Conservation (phyloP, 2,797 vertebrate species). For the Aeoliscus strigatus region DNA sequence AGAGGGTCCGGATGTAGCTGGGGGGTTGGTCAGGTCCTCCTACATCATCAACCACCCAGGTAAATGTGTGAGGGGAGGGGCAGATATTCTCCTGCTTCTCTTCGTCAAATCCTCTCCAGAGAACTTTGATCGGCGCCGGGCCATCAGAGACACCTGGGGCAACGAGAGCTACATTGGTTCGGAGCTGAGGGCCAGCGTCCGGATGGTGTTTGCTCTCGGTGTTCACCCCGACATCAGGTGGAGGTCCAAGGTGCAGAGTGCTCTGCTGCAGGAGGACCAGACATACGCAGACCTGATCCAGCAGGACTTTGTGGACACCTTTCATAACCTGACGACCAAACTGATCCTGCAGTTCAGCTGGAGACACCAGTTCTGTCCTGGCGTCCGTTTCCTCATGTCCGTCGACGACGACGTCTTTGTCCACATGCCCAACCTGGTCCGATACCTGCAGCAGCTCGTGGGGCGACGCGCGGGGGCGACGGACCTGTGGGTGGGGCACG, state of each 20-base stretch:
- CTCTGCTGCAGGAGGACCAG: slow-evolving; percentile 75
- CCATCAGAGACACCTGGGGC: slow-evolving; percentile 90
- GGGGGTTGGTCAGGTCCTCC: background rate
- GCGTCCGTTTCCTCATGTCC: slow-evolving; percentile 89
- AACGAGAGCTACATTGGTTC: slow-evolving; percentile 75
- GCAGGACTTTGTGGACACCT: slow-evolving; percentile 88
- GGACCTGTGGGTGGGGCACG: slow-evolving; percentile 88
- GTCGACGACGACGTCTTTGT: slow-evolving; percentile 92
- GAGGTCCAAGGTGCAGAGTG: slow-evolving; percentile 58
- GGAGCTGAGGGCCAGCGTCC: slow-evolving; percentile 76
- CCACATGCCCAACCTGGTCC: slow-evolving; percentile 88
- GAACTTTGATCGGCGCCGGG: slow-evolving; percentile 76
- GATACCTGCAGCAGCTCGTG: slow-evolving; percentile 77
- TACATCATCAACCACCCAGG: slow-evolving; percentile 67
- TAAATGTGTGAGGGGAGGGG: slow-evolving; percentile 55
- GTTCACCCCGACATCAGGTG: slow-evolving; percentile 32
- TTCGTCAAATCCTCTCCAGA: slow-evolving; percentile 88
- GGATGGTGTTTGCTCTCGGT: slow-evolving; percentile 85
- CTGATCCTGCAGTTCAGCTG: slow-evolving; percentile 89
- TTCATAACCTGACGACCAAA: slow-evolving; percentile 91
- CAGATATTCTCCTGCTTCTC: slow-evolving; percentile 80
- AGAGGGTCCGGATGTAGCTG: background rate
- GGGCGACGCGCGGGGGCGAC: slow-evolving; percentile 55
- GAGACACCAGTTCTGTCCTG: slow-evolving; percentile 82
- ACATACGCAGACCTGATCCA: slow-evolving; percentile 82